Evolutionary conservation across 2,113 vertebrate species (phyloP).

Genomic region (Megalops atlanticus): DNA sequence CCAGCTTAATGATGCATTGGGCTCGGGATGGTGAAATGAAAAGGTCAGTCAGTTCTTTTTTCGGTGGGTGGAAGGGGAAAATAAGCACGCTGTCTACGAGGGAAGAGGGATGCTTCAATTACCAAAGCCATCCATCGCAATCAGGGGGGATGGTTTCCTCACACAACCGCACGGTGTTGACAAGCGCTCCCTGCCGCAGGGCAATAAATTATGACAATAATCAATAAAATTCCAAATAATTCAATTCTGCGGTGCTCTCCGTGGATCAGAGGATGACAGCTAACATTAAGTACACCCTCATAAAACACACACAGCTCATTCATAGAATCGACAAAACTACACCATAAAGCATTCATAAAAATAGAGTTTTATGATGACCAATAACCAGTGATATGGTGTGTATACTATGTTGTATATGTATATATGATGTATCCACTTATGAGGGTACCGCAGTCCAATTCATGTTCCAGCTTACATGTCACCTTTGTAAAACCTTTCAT

Average conservation of each 20-base stretch:
- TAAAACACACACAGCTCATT: neutral
- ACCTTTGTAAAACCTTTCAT: no score
- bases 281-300: neutral
- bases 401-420: neutral
- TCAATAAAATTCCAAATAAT: neutral
- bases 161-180: neutral
- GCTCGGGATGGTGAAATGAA: constrained; percentile 56
- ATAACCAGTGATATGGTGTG: neutral
- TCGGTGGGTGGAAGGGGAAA: constrained; percentile 46
- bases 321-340: neutral
- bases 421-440: neutral
- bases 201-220: neutral
- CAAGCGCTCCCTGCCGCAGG: neutral
- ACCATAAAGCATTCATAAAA: neutral
- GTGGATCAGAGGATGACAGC: neutral
- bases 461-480: neutral
- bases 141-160: neutral
- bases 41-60: constrained; percentile 57
- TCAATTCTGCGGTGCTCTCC: neutral
- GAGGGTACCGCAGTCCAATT: neutral
- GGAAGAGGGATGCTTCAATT: constrained; percentile 54
- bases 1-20: constrained; percentile 45
- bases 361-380: neutral
- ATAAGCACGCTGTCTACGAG: constrained; percentile 39
- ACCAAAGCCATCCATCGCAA: constrained; percentile 13